Percentiles rank a stretch among this genome's conserved stretches.
phyloP scores from a whole-genome alignment of 1,140 invertebrate species.

The Bombus soroeensis region DNA sequence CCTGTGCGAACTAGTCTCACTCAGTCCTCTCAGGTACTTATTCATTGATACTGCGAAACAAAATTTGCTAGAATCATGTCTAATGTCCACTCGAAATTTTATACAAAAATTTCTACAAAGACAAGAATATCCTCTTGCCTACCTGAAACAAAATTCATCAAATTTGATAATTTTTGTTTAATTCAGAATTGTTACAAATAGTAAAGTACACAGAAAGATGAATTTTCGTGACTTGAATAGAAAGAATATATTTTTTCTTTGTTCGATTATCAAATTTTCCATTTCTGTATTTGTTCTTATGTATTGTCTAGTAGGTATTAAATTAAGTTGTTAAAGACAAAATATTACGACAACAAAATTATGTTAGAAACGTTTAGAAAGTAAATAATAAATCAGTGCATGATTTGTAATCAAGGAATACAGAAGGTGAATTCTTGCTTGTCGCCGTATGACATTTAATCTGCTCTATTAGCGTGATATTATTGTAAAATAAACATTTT shows the following conservation, averaged over 20 bases:
- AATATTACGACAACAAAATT: constrained; percentile 48
- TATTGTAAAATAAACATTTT: constrained; percentile 50
- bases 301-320: constrained; percentile 60
- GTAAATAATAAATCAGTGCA: constrained; percentile 37
- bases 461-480: constrained; percentile 34
- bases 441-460: constrained; percentile 9
- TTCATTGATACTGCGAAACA: constrained; percentile 58
- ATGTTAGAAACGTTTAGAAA: background rate
- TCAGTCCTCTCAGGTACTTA: constrained; percentile 61
- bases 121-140: constrained; percentile 5
- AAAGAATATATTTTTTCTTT: background rate
- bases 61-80: constrained; percentile 53
- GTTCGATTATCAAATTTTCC: constrained; percentile 6
- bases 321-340: constrained; percentile 38
- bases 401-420: constrained; percentile 48
- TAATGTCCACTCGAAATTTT: constrained; percentile 46
- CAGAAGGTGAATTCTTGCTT: constrained; percentile 47
- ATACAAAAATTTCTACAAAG: constrained; percentile 46
- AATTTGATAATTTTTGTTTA: constrained; percentile 20
- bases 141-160: constrained; percentile 10
- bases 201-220: background rate
- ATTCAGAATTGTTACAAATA: constrained; percentile 2
- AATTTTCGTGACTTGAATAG: background rate
- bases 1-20: constrained; percentile 48
- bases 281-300: constrained; percentile 14